Conservation (phyloP, 2,888 invertebrate species). For the Kuschelorhynchus macadamiae region DNA sequence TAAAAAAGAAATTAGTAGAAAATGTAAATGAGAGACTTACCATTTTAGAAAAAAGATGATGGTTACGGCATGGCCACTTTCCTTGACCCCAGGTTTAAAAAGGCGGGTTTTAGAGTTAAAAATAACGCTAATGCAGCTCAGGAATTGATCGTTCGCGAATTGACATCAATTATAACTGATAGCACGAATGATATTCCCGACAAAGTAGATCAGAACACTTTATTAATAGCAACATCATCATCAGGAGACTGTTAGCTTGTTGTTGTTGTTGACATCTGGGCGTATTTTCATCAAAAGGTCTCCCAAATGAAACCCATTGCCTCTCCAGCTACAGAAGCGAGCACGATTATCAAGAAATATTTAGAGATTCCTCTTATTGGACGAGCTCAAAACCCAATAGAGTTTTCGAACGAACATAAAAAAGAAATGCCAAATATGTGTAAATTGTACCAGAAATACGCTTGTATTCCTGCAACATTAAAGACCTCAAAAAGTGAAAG, state of each 20-base stretch:
- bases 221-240: conserved; percentile 1
- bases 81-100: conserved; percentile 54
- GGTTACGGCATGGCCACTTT: conserved; percentile 50
- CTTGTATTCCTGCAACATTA: conserved; percentile 53
- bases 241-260: conserved; percentile 8
- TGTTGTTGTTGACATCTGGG: conserved; percentile 19
- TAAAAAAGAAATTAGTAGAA: conserved; percentile 42
- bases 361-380: conserved; percentile 41
- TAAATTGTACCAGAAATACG: conserved; percentile 50
- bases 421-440: conserved; percentile 51
- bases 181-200: conserved; percentile 5
- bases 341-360: conserved; percentile 44
- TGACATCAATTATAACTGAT: conserved; percentile 11
- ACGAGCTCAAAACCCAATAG: conserved; percentile 45
- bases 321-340: conserved; percentile 29
- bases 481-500: conserved; percentile 31
- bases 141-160: conserved; percentile 5
- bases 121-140: conserved; percentile 8
- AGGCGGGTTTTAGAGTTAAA: conserved; percentile 45
- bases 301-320: conserved; percentile 20
- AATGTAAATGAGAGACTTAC: conserved; percentile 41
- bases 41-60: conserved; percentile 49
- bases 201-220: conserved; percentile 3
- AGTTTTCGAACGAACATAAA: conserved; percentile 52
- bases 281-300: conserved; percentile 33